Conservation (phyloP, 2,888 invertebrate genomes). For the Lithophane semibrunnea region DNA sequence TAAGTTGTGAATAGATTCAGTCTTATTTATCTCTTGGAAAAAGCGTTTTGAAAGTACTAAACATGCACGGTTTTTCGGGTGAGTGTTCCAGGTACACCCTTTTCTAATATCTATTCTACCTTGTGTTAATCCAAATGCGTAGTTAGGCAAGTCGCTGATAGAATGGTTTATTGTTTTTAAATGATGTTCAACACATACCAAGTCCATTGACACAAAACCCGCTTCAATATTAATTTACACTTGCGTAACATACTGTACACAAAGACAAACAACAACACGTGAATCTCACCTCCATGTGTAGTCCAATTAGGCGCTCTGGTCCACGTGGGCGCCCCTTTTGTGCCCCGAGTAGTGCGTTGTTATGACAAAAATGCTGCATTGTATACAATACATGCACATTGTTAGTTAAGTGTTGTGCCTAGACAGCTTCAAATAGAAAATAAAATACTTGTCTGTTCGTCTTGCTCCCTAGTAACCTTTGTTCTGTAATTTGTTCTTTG, state of each 20-base stretch:
- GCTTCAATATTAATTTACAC: constrained; percentile 51
- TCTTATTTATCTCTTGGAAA: neutral
- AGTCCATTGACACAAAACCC: constrained; percentile 6
- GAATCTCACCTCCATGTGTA: constrained; percentile 51
- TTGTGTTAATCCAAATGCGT: neutral
- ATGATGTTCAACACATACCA: constrained; percentile 5
- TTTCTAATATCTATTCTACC: neutral
- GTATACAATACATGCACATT: constrained; percentile 46
- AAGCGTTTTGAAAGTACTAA: neutral
- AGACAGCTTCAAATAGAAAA: constrained; percentile 55
- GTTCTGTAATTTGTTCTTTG: constrained; percentile 39
- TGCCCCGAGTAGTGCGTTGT: constrained; percentile 59
- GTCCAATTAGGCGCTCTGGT: constrained; percentile 68
- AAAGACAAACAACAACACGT: constrained; percentile 51
- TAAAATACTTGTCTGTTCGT: constrained; percentile 46
- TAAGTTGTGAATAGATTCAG: neutral
- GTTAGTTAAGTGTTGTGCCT: constrained; percentile 59
- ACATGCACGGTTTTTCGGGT: too few species aligned
- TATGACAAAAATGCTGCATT: constrained; percentile 67
- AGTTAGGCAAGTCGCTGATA: neutral
- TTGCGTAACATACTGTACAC: constrained; percentile 43
- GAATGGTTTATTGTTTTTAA: neutral
- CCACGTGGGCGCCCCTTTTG: constrained; percentile 66
- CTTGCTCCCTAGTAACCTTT: constrained; percentile 29
- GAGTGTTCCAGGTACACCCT: neutral